Percentiles rank a stretch among this genome's conserved stretches.
phyloP scores from a whole-genome alignment of 2,113 vertebrate genomes.

The Jacana jacana region DNA sequence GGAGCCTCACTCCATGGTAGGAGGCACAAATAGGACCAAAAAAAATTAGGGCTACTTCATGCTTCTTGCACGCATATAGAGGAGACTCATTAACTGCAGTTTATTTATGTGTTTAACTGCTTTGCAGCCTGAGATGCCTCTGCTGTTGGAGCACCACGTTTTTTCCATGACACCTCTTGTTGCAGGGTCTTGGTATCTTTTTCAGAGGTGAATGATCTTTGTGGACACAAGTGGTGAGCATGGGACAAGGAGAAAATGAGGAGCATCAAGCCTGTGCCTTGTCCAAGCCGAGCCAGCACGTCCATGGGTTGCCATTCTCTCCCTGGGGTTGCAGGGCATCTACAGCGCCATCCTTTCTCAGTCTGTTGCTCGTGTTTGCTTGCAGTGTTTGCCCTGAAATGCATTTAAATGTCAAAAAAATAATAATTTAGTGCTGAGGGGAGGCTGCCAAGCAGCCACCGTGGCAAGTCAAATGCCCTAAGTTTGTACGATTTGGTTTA shows the following conservation, averaged over 20 bases:
- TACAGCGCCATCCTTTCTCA: not conserved
- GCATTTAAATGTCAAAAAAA: not conserved
- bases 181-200: not conserved
- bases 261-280: not conserved
- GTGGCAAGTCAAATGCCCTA: not conserved
- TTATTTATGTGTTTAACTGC: not conserved
- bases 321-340: not conserved
- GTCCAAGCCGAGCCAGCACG: not conserved
- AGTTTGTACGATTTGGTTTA: not conserved
- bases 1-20: not conserved
- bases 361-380: not conserved
- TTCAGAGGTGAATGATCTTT: not conserved
- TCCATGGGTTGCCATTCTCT: rapidly evolving
- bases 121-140: not conserved
- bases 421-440: not conserved
- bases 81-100: not conserved
- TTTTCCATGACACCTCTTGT: not conserved
- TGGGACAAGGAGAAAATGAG: not conserved
- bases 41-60: rapidly evolving
- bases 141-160: not conserved
- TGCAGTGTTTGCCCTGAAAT: not conserved
- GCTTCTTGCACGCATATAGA: rapidly evolving
- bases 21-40: rapidly evolving
- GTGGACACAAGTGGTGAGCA: not conserved
- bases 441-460: not conserved